A percentile compares a stretch with the other conserved stretches of the same genome.
phyloP scores from a whole-genome alignment of 2,797 vertebrate genomes.

The Eurystomus glaucurus region DNA sequence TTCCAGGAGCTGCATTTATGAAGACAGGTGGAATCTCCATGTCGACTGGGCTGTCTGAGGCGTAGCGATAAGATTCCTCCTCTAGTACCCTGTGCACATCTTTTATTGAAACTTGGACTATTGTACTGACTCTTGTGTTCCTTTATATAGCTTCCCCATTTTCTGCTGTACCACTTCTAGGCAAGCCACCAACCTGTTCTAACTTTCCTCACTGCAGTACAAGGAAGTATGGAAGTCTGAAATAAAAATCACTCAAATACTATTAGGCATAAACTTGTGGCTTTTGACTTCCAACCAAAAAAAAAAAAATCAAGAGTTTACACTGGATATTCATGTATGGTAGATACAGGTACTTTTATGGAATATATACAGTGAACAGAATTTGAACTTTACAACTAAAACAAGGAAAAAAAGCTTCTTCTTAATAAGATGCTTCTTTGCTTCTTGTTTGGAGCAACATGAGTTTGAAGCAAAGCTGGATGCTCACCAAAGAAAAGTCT shows the following conservation, averaged over 20 bases:
- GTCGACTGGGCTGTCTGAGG: not conserved
- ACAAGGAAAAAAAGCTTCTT: not conserved
- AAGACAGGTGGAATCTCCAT: not conserved
- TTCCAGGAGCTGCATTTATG: not conserved
- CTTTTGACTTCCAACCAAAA: not conserved
- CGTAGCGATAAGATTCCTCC: not conserved
- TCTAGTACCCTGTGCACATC: not conserved
- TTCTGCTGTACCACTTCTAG: not conserved
- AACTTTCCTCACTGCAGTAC: not conserved
- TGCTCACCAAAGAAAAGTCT: not conserved
- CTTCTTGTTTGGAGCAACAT: not conserved
- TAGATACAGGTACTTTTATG: not conserved
- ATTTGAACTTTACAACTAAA: not conserved
- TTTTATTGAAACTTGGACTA: not conserved
- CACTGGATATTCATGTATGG: not conserved
- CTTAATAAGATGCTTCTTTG: not conserved
- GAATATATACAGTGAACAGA: not conserved
- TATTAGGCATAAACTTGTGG: not conserved
- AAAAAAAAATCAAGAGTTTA: not conserved
- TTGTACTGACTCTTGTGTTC: not conserved
- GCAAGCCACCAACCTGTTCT: not conserved
- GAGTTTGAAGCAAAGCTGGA: not conserved
- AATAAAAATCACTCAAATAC: not conserved
- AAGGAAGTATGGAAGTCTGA: not conserved
- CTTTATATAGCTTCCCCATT: not conserved